Evolutionary conservation across 2,797 vertebrate species (phyloP).

Genomic region (Coccyzus lansbergi): DNA sequence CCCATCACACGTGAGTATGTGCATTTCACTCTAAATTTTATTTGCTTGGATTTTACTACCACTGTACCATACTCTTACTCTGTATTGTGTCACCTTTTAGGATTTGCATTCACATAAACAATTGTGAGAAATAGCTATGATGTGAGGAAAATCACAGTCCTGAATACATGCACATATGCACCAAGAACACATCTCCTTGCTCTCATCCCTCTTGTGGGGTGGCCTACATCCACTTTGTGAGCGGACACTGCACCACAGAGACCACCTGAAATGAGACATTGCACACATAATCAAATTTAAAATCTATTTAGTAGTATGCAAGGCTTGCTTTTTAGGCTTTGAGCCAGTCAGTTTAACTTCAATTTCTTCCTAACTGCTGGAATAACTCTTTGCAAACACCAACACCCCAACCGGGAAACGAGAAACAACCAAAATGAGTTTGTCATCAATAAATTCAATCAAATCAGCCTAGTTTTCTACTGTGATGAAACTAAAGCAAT

Average conservation of each 20-base stretch:
- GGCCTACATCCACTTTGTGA: accelerated
- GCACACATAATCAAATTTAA: too few relatives aligned
- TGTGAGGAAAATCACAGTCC: background rate
- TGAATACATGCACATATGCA: too few relatives aligned
- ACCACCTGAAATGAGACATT: background rate
- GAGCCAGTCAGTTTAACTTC: background rate
- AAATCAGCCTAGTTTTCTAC: background rate
- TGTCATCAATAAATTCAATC: too few relatives aligned
- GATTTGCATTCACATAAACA: accelerated
- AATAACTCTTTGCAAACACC: background rate
- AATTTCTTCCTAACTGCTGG: background rate
- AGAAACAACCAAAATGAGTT: too few relatives aligned
- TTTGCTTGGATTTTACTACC: background rate
- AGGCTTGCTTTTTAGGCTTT: background rate
- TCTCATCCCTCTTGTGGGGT: background rate
- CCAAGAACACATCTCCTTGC: background rate
- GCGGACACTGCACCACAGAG: background rate
- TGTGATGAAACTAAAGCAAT: background rate
- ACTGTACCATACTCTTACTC: background rate
- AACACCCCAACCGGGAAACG: accelerated
- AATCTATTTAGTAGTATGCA: background rate
- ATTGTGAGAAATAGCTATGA: background rate
- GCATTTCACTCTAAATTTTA: background rate
- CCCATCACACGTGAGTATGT: accelerated
- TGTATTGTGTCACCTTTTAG: background rate